A percentile compares a stretch with the other conserved stretches of the same genome.
phyloP scores from a whole-genome alignment of 2,113 vertebrate species.

The Chaetura pelagica region DNA sequence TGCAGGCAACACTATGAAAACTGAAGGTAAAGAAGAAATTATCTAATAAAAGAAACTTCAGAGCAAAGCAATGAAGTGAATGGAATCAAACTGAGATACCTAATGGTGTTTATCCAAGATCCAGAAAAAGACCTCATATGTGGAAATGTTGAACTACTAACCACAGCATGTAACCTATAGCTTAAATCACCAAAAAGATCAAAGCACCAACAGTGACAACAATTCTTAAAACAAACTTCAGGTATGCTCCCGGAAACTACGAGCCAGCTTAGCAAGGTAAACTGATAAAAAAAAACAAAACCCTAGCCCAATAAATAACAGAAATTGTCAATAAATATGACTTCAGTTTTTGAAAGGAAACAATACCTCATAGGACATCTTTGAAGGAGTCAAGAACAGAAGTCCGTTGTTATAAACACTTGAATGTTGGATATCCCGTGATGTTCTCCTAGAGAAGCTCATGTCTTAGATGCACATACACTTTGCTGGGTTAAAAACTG shows the following conservation, averaged over 20 bases:
- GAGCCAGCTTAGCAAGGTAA: not conserved
- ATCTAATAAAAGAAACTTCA: not conserved
- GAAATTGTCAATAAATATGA: not conserved
- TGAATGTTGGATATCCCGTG: not conserved
- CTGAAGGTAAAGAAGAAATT: not conserved
- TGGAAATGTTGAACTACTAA: not conserved
- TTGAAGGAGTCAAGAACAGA: not conserved
- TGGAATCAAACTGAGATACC: not conserved
- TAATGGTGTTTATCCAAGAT: not conserved
- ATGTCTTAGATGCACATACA: too few relatives aligned
- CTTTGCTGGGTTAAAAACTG: too few relatives aligned
- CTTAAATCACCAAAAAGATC: not conserved
- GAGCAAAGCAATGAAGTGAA: not conserved
- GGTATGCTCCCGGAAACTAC: not conserved
- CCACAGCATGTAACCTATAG: not conserved
- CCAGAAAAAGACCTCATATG: not conserved
- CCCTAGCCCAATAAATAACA: fast-evolving
- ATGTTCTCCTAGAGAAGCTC: too few relatives aligned
- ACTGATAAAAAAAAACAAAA: not conserved
- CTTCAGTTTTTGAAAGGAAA: not conserved
- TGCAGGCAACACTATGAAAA: not conserved
- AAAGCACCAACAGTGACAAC: not conserved
- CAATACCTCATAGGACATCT: not conserved
- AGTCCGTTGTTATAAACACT: not conserved
- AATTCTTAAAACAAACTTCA: not conserved